These are phyloP conservation scores for Erythrocercus mccallii DNA, from an alignment of 2,113 vertebrate species.

Conservation along the genomic window DNA sequence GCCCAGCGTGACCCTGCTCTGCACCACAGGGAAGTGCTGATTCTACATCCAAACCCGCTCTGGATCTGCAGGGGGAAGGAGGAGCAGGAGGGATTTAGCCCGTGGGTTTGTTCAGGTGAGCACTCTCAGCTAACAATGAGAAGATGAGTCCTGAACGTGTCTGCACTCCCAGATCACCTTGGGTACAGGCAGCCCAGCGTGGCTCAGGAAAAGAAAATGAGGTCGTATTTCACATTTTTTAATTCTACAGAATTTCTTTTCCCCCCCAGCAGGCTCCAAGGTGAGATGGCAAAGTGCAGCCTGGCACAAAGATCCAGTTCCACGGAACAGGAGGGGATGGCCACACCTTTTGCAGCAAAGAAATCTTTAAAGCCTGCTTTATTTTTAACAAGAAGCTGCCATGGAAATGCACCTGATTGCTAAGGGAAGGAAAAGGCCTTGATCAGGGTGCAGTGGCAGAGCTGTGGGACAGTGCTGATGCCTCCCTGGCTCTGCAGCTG, in stretches of 20 bases:
- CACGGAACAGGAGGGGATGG: not conserved
- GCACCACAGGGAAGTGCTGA: not conserved
- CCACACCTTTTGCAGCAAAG: not conserved
- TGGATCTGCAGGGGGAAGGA: not conserved
- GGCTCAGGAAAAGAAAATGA: not conserved
- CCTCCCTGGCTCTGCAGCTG: not conserved
- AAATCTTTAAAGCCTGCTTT: not conserved
- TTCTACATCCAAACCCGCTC: not conserved
- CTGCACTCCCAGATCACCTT: not conserved
- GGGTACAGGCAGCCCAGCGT: not conserved
- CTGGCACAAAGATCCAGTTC: not conserved
- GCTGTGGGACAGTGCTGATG: not conserved
- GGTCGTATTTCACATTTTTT: not conserved
- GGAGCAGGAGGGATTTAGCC: not conserved
- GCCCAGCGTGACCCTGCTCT: not conserved
- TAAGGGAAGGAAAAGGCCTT: not conserved
- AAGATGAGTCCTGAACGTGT: not conserved
- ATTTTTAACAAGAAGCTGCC: not conserved
- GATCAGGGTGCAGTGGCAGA: no score
- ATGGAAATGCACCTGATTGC: not conserved
- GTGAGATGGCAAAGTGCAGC: not conserved
- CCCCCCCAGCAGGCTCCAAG: not conserved
- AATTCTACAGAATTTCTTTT: not conserved
- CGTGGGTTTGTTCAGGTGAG: not conserved
- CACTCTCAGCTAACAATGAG: not conserved